Conservation (phyloP, 1,140 invertebrate species). For the Drosophila quadrilineata region DNA sequence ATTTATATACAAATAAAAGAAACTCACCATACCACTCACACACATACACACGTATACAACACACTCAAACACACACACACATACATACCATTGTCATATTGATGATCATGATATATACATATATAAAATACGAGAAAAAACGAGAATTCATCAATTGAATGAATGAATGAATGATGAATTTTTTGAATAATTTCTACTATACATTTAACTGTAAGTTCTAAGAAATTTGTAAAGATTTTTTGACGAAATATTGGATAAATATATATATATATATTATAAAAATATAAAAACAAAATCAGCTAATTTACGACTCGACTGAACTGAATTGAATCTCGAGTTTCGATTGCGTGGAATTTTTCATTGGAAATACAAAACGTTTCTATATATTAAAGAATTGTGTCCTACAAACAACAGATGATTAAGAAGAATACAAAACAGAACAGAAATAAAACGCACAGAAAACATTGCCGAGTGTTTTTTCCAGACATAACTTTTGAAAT, state of each 20-base stretch:
- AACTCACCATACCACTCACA: constrained; percentile 29
- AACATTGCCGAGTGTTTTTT: constrained; percentile 22
- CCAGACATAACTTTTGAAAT: too few species aligned
- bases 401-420: not conserved
- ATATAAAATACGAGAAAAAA: constrained; percentile 25
- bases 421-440: not conserved
- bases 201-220: constrained; percentile 80
- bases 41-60: constrained; percentile 17
- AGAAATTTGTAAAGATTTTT: constrained; percentile 80
- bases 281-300: constrained; percentile 60
- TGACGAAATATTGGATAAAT: constrained; percentile 79
- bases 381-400: not conserved
- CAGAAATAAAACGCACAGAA: constrained; percentile 22
- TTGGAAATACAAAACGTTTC: constrained; percentile 13
- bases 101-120: constrained; percentile 67
- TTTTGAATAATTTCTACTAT: constrained; percentile 80
- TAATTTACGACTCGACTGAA: constrained; percentile 49
- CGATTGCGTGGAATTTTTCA: constrained; percentile 17
- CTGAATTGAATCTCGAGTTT: constrained; percentile 33
- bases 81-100: constrained; percentile 79
- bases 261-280: constrained; percentile 63
- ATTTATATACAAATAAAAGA: constrained; percentile 24
- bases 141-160: constrained; percentile 52
- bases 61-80: constrained; percentile 48
- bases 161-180: constrained; percentile 73